These are phyloP conservation scores for Synergus itoensis DNA, from an alignment of 2,888 invertebrate species.

Conservation along the genomic window DNA sequence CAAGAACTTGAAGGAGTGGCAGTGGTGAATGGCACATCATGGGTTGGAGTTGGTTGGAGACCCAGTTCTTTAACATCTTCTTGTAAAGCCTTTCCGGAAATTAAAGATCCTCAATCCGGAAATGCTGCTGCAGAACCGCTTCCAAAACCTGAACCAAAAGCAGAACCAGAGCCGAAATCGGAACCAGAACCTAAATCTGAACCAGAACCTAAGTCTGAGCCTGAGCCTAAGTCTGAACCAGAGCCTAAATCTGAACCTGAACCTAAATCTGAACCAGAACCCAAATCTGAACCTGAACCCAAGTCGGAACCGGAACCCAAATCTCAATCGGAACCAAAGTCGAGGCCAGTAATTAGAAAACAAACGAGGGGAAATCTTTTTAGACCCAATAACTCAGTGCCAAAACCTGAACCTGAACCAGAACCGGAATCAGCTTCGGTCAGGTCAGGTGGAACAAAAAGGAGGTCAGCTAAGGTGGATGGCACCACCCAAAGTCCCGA, in stretches of 20 bases:
- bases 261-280: conserved; percentile 73
- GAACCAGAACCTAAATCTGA: conserved; percentile 66
- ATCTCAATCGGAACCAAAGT: conserved; percentile 70
- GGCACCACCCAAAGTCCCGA: conserved; percentile 64
- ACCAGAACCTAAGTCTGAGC: conserved; percentile 75
- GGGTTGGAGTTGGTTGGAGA: conserved; percentile 93
- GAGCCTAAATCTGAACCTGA: conserved; percentile 76
- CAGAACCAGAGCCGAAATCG: conserved; percentile 61
- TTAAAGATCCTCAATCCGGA: conserved; percentile 75
- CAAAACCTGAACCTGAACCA: conserved; percentile 77
- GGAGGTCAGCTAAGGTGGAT: conserved; percentile 72
- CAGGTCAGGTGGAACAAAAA: conserved; percentile 69
- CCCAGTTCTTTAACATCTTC: conserved; percentile 86
- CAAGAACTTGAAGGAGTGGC: conserved; percentile 94
- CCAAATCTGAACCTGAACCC: conserved; percentile 76
- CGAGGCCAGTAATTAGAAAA: conserved; percentile 67
- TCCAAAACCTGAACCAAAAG: conserved; percentile 77
- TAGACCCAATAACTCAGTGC: conserved; percentile 71
- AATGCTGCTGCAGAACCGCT: conserved; percentile 74
- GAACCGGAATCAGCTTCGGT: conserved; percentile 71
- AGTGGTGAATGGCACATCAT: conserved; percentile 92
- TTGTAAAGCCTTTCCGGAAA: conserved; percentile 90
- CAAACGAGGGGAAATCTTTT: conserved; percentile 61
- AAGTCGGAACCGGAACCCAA: conserved; percentile 78
- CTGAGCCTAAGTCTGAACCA: conserved; percentile 77